Evolutionary conservation across 2,113 vertebrate genomes (phyloP), one percentile per base, ranked within the genome.

Genomic region (Periophthalmodon schlosseri): DNA sequence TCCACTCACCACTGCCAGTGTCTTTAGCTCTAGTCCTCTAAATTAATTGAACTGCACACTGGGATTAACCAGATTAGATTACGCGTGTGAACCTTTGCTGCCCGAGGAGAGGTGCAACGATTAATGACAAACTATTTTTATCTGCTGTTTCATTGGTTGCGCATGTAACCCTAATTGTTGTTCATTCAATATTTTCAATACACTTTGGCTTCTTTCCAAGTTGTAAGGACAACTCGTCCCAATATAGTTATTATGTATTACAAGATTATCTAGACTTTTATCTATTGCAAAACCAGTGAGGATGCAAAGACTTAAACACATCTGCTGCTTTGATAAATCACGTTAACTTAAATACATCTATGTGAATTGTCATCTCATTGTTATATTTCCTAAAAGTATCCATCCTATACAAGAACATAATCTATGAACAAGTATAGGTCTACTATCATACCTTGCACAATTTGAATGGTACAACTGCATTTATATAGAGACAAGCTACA

Each of bases 81-180:
- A 75, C 34, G 69, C 47, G 28, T 2, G 16, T 39, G 64, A 39
- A 61, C 61, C 33, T 58, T 36, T 49, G 13, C 24, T 14, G 15
- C 44, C 11, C 2, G 66, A 20, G 65, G 36, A 14, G 46, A 50
- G 57, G 34, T 49, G 61, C 56, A 57, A 36, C 70, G 68, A 72
- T 85, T 78, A 68, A 81, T 68, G 52, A 70, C 70, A 69, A 65
- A 77, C 74, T 82, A 75, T 84, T 75, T 72, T 70, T 74, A 74
- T 44, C 49, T 18, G 36, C 4, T 15, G 58, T 44, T 46, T 46
- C 13, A 75, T 20, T 70, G 58, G 52, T 63, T 50, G 34, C 12
- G 11, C 34, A 14, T 1, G 13, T 58, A 39, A 60, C 36, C 44
- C 21, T 66, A 70, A 49, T 75, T 78, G 72, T 73, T 82, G 67